Evolutionary conservation across 2,888 invertebrate genomes (phyloP), one percentile per base, ranked within the genome.

Genomic region (Magallana nippona): DNA sequence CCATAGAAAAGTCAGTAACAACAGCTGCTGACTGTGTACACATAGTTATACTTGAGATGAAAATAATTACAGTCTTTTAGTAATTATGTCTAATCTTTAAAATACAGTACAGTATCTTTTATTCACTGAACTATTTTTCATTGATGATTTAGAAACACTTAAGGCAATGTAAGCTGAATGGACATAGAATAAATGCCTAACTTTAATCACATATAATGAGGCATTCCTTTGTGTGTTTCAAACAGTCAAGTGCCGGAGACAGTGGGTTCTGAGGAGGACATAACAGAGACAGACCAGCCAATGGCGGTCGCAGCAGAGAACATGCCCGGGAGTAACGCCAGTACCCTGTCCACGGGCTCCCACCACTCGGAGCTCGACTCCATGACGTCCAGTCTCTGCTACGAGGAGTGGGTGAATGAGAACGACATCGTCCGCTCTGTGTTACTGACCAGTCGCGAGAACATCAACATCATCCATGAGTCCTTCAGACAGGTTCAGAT

Each of bases 381-480:
- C 8, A 88, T 89, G 1, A 90, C 90, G 84, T 89, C 91, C 13
- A 90, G 90, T 82, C 89, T 90, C 80, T 88, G 89, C 83, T 88
- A 89, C 77, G 93, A 93, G 32, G 92, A 91, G 27, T 92, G 93
- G 83, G 90, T 89, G 56, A 84, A 88, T 58, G 93, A 93, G 84
- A 92, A 93, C 82, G 92, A 92, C 81, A 96, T 98, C 83, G 98
- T 98, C 0, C 96, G 97, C 79, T 97, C 97, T 91, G 98, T 98
- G 22, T 95, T 99, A 71, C 98, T 97, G 93, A 96, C 96, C 55
- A 97, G 96, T 63, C 96, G 98, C 79, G 98, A 98, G 89, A 98
- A 98, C 94, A 96, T 99, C 10, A 98, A 99, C 95, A 97, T 99
- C 93, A 96, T 98, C 55, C 97, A 98, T 92, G 99, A 99, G 95